Percentiles rank a stretch among this genome's conserved stretches.
These are phyloP conservation scores for Clitarchus hookeri DNA, from an alignment of 2,888 invertebrate genomes.

Conservation along the genomic window DNA sequence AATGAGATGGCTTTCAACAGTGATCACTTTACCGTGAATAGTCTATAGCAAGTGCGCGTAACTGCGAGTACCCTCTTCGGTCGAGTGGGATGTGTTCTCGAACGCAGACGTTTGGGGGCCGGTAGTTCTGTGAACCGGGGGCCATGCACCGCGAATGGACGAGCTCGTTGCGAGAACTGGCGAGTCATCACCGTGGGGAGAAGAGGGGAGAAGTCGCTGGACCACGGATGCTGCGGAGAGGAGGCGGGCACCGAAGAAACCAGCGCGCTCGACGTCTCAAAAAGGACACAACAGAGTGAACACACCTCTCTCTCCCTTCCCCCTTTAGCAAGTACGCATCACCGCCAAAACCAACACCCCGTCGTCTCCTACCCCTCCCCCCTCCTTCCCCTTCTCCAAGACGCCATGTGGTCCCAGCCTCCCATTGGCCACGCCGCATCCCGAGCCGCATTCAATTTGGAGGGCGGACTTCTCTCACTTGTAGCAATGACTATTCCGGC, in stretches of 20 bases:
- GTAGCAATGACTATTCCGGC: slow-evolving; percentile 7
- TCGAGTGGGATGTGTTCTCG: too few species aligned
- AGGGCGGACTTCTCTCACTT: not conserved
- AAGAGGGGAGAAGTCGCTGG: not conserved
- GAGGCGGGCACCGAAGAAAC: not conserved
- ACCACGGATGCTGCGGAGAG: not conserved
- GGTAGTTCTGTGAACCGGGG: not conserved
- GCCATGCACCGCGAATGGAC: not conserved
- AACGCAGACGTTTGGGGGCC: not conserved
- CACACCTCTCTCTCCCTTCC: not conserved
- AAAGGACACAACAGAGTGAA: not conserved
- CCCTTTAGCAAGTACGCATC: not conserved
- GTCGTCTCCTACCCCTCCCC: not conserved
- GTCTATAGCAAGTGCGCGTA: too few species aligned
- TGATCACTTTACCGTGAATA: too few species aligned
- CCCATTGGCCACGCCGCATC: not conserved
- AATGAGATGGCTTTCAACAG: too few species aligned
- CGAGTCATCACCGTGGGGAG: not conserved
- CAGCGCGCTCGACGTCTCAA: not conserved
- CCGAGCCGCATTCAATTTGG: not conserved
- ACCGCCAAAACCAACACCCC: slow-evolving; percentile 14
- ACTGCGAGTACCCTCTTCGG: too few species aligned
- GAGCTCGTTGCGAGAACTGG: not conserved
- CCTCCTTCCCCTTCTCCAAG: not conserved
- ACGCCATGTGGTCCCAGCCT: not conserved